Percentiles rank a stretch among this genome's conserved stretches.
Evolutionary conservation across 2,113 vertebrate species (phyloP).

Genomic region (Mungos mungo): DNA sequence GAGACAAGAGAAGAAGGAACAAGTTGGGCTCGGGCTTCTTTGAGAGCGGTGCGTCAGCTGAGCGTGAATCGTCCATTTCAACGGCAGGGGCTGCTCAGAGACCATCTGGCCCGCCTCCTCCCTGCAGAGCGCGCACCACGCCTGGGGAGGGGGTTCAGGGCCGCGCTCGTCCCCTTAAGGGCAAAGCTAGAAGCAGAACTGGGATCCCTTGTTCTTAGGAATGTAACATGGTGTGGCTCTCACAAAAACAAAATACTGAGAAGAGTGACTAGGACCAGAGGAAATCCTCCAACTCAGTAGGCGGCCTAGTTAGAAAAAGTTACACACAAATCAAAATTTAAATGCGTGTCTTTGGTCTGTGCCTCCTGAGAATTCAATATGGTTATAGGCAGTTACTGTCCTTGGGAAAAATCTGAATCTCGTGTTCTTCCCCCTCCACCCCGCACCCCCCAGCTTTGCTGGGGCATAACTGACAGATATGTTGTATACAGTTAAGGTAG

Average conservation of each 20-base stretch:
- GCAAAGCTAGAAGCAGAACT: background rate
- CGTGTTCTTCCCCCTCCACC: too few species aligned
- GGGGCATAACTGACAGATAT: background rate
- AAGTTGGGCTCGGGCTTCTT: background rate
- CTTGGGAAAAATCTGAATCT: background rate
- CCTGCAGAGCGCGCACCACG: background rate
- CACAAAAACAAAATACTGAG: background rate
- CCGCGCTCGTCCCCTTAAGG: rapidly evolving
- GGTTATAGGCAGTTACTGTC: background rate
- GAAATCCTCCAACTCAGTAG: background rate
- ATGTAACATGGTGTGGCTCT: background rate
- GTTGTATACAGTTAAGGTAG: background rate
- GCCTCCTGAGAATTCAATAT: background rate
- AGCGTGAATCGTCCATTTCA: background rate
- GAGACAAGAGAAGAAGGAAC: background rate
- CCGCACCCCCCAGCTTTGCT: too few species aligned
- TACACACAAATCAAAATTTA: background rate
- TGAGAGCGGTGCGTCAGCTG: too few species aligned
- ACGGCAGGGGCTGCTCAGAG: background rate
- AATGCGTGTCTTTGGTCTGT: background rate
- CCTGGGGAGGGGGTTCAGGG: background rate
- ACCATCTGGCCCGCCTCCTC: rapidly evolving
- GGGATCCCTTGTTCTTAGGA: background rate
- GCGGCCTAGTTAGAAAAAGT: background rate
- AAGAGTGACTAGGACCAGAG: background rate